Percentiles rank a stretch among this genome's conserved stretches.
Conservation (phyloP, 2,797 vertebrate genomes). For the Lepilemur ruficaudatus region DNA sequence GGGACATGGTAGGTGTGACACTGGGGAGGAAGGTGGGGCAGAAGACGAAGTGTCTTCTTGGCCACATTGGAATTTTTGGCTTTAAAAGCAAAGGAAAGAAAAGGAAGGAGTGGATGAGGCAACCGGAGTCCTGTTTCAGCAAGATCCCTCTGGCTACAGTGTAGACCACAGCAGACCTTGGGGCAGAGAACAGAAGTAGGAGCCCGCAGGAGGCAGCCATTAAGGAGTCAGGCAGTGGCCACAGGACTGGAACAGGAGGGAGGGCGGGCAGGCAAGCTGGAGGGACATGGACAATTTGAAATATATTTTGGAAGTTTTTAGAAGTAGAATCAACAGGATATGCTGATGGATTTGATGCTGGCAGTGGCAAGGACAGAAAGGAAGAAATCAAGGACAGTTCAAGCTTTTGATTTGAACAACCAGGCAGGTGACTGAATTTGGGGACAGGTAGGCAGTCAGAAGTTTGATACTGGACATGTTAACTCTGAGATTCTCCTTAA, state of each 20-base stretch:
- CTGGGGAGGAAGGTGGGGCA: neutral
- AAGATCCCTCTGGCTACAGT: neutral
- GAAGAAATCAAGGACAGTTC: neutral
- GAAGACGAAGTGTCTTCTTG: neutral
- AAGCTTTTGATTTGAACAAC: neutral
- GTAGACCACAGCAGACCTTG: neutral
- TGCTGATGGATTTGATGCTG: neutral
- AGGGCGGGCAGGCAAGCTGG: rapidly evolving
- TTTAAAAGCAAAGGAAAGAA: neutral
- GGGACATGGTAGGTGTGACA: neutral
- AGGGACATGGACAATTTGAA: neutral
- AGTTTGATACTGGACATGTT: neutral
- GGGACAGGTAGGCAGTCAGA: neutral
- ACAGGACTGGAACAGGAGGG: neutral
- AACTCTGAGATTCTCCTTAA: neutral
- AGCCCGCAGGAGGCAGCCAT: neutral
- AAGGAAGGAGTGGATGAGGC: neutral
- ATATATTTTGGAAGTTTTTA: neutral
- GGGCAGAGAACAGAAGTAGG: no score
- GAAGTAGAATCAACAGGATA: neutral
- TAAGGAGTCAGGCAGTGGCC: neutral
- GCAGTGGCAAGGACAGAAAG: neutral
- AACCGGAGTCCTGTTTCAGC: neutral
- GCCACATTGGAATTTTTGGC: neutral
- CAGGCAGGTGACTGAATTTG: neutral